These are phyloP conservation scores for Bucco capensis DNA, from an alignment of 2,113 vertebrate species.

Conservation along the genomic window DNA sequence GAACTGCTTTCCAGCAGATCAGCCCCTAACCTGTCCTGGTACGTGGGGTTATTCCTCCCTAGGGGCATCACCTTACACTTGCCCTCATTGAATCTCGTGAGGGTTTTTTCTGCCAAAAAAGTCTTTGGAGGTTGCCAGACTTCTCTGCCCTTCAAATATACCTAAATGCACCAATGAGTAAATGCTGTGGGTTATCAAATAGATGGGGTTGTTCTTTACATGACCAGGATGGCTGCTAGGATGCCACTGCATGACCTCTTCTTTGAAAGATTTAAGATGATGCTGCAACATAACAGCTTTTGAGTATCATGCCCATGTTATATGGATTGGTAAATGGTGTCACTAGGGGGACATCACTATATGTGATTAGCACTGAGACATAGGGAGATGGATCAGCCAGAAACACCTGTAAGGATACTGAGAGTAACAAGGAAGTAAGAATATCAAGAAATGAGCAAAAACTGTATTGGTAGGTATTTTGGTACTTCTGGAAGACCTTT, in stretches of 20 bases:
- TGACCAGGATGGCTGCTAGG: neutral
- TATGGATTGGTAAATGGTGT: neutral
- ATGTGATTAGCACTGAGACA: neutral
- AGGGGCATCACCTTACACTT: too few relatives aligned
- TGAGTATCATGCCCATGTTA: fast-evolving
- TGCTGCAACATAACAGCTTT: neutral
- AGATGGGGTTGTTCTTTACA: too few relatives aligned
- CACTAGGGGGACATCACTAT: neutral
- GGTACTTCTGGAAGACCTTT: neutral
- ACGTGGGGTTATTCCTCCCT: too few relatives aligned
- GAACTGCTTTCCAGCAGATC: too few relatives aligned
- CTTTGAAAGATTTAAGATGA: neutral
- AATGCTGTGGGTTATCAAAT: neutral
- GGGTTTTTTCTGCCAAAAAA: too few relatives aligned
- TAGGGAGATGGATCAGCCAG: neutral
- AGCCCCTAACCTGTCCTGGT: too few relatives aligned
- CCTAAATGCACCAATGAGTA: neutral
- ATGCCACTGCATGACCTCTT: neutral
- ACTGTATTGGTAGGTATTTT: fast-evolving
- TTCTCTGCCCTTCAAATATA: neutral
- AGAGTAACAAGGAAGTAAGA: neutral
- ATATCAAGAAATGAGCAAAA: neutral
- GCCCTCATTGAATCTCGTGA: too few relatives aligned
- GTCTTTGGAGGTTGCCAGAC: too few relatives aligned
- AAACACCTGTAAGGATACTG: neutral